Conservation (phyloP, 1,140 invertebrate genomes). For the Schlechtendalia chinensis region DNA sequence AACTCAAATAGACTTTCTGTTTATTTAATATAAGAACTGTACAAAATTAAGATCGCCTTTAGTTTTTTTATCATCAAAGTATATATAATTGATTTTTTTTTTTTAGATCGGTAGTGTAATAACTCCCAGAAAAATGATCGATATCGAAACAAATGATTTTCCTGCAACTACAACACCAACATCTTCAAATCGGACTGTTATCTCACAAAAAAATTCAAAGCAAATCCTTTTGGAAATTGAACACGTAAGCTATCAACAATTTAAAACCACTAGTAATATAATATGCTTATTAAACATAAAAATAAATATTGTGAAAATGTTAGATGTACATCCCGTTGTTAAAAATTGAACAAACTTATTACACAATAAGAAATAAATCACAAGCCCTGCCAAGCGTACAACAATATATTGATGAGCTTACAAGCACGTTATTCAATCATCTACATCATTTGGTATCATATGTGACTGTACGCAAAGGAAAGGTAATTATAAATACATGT, state of each 20-base stretch:
- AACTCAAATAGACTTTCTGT: no score
- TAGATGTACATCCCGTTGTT: slow-evolving; percentile 38
- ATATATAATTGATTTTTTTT: background rate
- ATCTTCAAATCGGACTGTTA: background rate
- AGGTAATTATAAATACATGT: slow-evolving; percentile 33
- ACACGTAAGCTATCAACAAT: slow-evolving; percentile 24
- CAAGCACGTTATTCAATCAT: slow-evolving; percentile 7
- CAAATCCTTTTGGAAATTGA: slow-evolving; percentile 50
- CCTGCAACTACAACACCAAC: background rate
- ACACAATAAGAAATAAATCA: slow-evolving; percentile 33
- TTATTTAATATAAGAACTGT: no score
- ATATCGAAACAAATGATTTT: slow-evolving; percentile 43
- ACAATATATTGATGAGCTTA: slow-evolving; percentile 33
- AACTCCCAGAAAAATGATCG: slow-evolving; percentile 50
- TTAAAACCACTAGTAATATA: background rate
- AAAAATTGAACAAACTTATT: slow-evolving; percentile 46
- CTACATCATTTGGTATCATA: slow-evolving; percentile 42
- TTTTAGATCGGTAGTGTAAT: slow-evolving; percentile 50
- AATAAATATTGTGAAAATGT: background rate
- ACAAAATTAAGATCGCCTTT: no score
- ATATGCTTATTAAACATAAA: background rate
- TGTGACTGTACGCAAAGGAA: slow-evolving; percentile 48
- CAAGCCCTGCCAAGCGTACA: slow-evolving; percentile 11
- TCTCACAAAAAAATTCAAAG: slow-evolving; percentile 44
- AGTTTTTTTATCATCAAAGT: background rate